phyloP scores from a whole-genome alignment of 2,797 vertebrate species.

The Arvicola amphibius region DNA sequence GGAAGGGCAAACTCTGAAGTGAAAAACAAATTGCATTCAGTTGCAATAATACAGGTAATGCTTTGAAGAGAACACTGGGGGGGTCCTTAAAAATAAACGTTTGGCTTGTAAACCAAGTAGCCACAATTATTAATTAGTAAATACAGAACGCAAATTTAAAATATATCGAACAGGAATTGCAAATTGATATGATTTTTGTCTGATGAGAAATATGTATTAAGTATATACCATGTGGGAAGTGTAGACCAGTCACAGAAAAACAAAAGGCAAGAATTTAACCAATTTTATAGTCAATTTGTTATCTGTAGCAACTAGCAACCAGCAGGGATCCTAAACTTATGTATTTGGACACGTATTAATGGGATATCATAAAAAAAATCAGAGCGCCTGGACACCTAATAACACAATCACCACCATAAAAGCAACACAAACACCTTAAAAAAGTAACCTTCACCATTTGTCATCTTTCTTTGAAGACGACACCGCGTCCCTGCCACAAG shows the following conservation, averaged over 20 bases:
- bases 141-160: not conserved
- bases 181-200: not conserved
- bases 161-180: not conserved
- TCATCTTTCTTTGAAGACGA: not conserved
- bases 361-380: not conserved
- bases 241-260: not conserved
- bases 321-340: not conserved
- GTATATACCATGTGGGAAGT: not conserved
- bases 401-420: not conserved
- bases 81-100: constrained; percentile 30
- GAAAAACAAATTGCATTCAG: constrained; percentile 29
- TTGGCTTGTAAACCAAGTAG: constrained; percentile 15
- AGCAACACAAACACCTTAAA: not conserved
- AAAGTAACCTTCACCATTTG: not conserved
- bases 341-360: not conserved
- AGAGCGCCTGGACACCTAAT: not conserved
- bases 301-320: not conserved
- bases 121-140: not conserved
- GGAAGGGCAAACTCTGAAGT: not conserved
- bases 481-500: not conserved
- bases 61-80: not conserved
- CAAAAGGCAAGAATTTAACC: not conserved
- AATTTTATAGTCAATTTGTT: not conserved
- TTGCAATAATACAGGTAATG: not conserved
- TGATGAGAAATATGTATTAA: not conserved